These are phyloP conservation scores for Psephotus haematonotus DNA, from an alignment of 2,113 vertebrate species.

Conservation along the genomic window DNA sequence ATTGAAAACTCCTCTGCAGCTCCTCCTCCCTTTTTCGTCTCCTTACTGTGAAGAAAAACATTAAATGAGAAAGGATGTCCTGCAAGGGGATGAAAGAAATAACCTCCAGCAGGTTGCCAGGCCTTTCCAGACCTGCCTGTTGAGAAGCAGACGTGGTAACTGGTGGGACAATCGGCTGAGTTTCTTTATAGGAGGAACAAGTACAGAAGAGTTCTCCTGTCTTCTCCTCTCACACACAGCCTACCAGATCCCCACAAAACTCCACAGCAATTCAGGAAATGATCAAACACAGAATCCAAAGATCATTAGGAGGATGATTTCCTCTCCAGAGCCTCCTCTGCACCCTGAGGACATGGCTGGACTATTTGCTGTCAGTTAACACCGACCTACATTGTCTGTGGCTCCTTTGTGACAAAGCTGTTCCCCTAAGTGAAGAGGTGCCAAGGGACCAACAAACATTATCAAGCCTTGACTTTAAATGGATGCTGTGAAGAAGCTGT, in stretches of 20 bases:
- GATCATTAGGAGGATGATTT: neutral
- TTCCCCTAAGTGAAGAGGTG: neutral
- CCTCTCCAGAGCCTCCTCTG: neutral
- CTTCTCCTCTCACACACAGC: neutral
- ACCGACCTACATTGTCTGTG: neutral
- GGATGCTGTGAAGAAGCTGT: neutral
- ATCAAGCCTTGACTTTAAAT: neutral
- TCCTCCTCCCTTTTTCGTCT: neutral
- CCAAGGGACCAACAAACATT: neutral
- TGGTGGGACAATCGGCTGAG: neutral
- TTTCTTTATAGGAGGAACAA: neutral
- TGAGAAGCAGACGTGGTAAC: neutral
- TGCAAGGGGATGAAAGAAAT: neutral
- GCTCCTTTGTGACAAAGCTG: neutral
- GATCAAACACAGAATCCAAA: neutral
- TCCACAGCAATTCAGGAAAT: neutral
- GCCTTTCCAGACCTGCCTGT: neutral
- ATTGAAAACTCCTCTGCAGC: neutral
- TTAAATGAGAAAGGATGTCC: neutral
- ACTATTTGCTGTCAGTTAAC: neutral
- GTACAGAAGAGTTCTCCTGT: neutral
- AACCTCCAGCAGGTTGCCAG: neutral
- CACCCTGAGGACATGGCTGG: neutral
- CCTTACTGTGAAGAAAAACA: neutral
- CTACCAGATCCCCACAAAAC: neutral